Evolutionary conservation across 2,888 invertebrate genomes (phyloP).

Genomic region (Achlya flavicornis): DNA sequence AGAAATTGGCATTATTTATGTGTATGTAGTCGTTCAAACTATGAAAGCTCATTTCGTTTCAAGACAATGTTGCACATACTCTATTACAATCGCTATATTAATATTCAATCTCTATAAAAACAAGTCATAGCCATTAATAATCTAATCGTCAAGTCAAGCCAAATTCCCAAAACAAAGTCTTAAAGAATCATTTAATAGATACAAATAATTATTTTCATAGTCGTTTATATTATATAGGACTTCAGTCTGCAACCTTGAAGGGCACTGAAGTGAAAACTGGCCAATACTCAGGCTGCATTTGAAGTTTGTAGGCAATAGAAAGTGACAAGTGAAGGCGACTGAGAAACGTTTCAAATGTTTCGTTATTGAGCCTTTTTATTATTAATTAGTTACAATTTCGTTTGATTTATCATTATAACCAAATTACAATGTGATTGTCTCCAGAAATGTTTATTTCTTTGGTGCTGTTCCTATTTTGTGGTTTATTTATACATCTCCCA

Average conservation of each 20-base stretch:
- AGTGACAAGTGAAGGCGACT: not conserved
- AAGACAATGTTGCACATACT: no score
- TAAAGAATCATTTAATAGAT: not conserved
- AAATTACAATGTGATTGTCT: conserved; percentile 35
- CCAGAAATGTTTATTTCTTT: conserved; percentile 42
- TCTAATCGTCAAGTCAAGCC: not conserved
- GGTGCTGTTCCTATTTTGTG: conserved; percentile 49
- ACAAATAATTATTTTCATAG: conserved; percentile 5
- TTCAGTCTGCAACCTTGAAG: not conserved
- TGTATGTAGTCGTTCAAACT: no score
- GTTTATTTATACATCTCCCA: conserved; percentile 26
- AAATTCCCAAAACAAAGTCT: conserved; percentile 2
- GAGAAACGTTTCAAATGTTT: conserved; percentile 1
- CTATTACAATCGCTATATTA: no score
- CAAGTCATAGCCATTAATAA: not conserved
- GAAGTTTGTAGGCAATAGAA: not conserved
- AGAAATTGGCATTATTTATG: no score
- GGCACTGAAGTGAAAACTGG: not conserved
- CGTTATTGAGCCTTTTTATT: not conserved
- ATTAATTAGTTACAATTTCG: not conserved
- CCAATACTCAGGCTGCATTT: conserved; percentile 2
- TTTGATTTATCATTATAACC: not conserved
- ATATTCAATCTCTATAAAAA: not conserved
- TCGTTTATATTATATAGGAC: not conserved
- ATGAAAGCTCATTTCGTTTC: no score